phyloP scores from a whole-genome alignment of 1,140 invertebrate genomes.

The Philopotamus ludificatus region DNA sequence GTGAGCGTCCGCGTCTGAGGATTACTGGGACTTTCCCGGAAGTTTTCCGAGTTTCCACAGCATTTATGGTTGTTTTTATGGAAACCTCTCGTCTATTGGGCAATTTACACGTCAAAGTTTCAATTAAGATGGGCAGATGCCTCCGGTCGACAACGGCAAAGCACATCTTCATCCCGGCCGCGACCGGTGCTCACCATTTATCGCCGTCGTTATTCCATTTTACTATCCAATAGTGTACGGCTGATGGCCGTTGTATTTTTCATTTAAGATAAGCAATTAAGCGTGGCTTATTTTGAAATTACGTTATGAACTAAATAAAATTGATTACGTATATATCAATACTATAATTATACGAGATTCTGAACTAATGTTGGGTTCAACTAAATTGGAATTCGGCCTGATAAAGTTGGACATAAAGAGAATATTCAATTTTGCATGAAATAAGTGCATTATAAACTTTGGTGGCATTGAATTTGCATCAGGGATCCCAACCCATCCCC shows the following conservation, averaged over 20 bases:
- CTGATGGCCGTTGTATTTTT: neutral
- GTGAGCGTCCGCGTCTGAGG: too few species aligned
- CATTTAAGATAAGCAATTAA: neutral
- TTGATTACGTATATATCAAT: too few species aligned
- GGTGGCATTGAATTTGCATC: slow-evolving; percentile 22
- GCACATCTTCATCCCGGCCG: neutral
- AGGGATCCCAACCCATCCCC: neutral
- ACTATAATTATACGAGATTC: too few species aligned
- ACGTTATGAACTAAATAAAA: too few species aligned
- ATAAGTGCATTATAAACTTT: slow-evolving; percentile 23
- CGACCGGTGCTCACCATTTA: slow-evolving; percentile 5
- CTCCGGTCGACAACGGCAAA: neutral
- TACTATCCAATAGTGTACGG: slow-evolving; percentile 13
- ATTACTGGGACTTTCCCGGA: too few species aligned
- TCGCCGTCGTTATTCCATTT: slow-evolving; percentile 25
- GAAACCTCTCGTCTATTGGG: slow-evolving; percentile 9
- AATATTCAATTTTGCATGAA: slow-evolving; percentile 10
- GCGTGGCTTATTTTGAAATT: neutral
- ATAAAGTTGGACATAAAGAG: too few species aligned
- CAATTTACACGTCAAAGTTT: slow-evolving; percentile 33
- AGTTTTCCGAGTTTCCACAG: too few species aligned
- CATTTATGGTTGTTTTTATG: slow-evolving; percentile 24
- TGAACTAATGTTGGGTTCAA: too few species aligned
- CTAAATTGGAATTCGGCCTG: too few species aligned
- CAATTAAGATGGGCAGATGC: slow-evolving; percentile 30